Evolutionary conservation across 2,113 vertebrate species (phyloP).

Genomic region (Antechinus stuartii): DNA sequence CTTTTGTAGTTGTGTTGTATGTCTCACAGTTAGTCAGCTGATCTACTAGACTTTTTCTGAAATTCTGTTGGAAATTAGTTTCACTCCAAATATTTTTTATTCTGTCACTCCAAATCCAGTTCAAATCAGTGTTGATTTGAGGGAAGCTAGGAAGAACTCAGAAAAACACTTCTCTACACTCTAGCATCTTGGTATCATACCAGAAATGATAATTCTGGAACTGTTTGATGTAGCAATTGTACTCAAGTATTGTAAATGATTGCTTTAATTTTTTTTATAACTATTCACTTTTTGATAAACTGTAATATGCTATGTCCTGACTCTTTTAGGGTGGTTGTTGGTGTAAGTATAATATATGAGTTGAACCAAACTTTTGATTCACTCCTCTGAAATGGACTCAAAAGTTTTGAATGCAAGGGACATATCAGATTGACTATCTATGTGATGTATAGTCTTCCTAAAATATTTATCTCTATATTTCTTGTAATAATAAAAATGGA

Average conservation of each 20-base stretch:
- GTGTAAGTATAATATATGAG: background rate
- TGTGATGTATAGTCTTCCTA: conserved; percentile 44
- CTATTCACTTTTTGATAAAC: background rate
- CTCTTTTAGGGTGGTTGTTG: background rate
- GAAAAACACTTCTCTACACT: no score
- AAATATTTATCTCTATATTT: background rate
- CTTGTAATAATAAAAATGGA: background rate
- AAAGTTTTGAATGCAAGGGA: background rate
- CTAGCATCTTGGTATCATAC: no score
- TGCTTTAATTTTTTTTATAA: background rate
- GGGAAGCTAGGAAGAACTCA: no score
- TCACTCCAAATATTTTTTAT: no score
- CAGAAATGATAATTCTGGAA: background rate
- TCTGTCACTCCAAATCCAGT: no score
- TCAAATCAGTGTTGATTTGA: no score
- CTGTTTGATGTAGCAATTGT: background rate
- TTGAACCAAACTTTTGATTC: background rate
- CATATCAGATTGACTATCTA: background rate
- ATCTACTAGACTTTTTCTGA: no score
- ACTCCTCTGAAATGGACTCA: background rate
- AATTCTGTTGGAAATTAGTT: no score
- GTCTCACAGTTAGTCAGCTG: no score
- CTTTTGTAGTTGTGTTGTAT: no score
- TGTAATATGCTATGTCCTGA: background rate
- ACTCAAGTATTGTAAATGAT: background rate